Percentiles rank a stretch among this genome's conserved stretches.
phyloP scores from a whole-genome alignment of 2,113 vertebrate genomes.

The Oceanodroma tethys region DNA sequence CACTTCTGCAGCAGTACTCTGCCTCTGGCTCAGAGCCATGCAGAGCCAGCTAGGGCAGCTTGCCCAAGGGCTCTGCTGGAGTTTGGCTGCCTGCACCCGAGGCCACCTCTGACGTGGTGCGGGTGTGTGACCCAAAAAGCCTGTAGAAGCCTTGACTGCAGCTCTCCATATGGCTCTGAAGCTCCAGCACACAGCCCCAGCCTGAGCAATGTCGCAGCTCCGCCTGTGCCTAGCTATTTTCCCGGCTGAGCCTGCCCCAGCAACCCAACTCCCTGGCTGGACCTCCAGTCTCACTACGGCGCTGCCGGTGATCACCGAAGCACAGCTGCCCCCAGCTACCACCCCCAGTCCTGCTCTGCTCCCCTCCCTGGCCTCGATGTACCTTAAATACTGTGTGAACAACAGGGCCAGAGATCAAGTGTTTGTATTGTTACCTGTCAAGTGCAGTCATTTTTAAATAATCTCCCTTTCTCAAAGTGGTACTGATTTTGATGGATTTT shows the following conservation, averaged over 20 bases:
- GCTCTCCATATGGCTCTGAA: background rate
- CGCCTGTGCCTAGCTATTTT: fast-evolving
- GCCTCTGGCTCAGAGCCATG: background rate
- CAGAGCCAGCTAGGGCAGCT: background rate
- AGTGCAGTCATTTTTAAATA: background rate
- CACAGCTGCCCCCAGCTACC: background rate
- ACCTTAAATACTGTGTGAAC: background rate
- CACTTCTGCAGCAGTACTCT: background rate
- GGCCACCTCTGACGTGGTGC: fast-evolving
- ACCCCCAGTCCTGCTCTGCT: background rate
- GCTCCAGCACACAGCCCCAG: background rate
- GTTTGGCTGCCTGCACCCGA: background rate
- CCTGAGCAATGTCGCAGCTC: background rate
- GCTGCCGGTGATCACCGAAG: too few species aligned
- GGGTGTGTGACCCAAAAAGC: background rate
- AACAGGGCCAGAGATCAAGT: background rate
- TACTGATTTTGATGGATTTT: constrained; percentile 2
- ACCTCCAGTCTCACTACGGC: fast-evolving
- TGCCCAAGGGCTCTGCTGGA: background rate
- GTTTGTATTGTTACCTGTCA: background rate
- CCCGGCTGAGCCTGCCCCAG: background rate
- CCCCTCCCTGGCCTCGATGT: background rate
- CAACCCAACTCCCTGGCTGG: fast-evolving
- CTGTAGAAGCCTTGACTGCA: background rate
- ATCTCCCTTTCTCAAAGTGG: background rate